Evolutionary conservation across 2,113 vertebrate species (phyloP), one percentile per base, ranked within the genome.

Genomic region (Microcebus ravelobensis): DNA sequence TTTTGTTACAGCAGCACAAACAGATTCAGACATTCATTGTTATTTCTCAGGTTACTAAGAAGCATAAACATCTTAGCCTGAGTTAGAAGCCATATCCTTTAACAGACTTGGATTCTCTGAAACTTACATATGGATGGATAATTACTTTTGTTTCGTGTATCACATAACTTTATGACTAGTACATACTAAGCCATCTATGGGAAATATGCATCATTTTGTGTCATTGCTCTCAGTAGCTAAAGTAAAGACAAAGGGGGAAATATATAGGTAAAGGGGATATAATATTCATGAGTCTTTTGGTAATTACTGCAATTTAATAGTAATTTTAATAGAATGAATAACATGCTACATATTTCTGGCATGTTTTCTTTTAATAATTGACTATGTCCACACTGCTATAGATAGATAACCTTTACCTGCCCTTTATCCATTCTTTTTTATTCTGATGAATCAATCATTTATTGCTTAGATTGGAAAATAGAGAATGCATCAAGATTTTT

Each of bases 21-120:
- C 6, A 55, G 21, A 63, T 93, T 97, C 92, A 94, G 90, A 91
- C 95, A 84, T 77, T 90, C 90, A 93, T 61, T 97, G 97, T 94
- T 71, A 79, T 96, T 90, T 87, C 31, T 97, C 77, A 94, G 59
- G 61, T 73, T 97, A 79, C 86, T 93, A 90, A 94, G 94, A 91
- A 70, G n/a, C 91, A 48, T 50, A 45, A 79, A n/a, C 48, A 36
- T 6, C 23, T 97, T 94, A 88, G 83, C 85, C 93, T 95, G 57
- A 0, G 0, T 59, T 77, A 94, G 31, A 98, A 79, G 4, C 15
- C 2, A 59, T 0, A 0, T 59, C 17, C 48, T 96, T 83, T 89
- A 68, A 70, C 21, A 82, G 50, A 80, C 45, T 89, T 14, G 6
- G 1, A 8, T 83, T 93, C 74, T 95, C 9, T 79, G 61, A 25